Evolutionary conservation across 2,888 invertebrate genomes (phyloP), one percentile per base, ranked within the genome.

Genomic region (Eulithis prunata): DNA sequence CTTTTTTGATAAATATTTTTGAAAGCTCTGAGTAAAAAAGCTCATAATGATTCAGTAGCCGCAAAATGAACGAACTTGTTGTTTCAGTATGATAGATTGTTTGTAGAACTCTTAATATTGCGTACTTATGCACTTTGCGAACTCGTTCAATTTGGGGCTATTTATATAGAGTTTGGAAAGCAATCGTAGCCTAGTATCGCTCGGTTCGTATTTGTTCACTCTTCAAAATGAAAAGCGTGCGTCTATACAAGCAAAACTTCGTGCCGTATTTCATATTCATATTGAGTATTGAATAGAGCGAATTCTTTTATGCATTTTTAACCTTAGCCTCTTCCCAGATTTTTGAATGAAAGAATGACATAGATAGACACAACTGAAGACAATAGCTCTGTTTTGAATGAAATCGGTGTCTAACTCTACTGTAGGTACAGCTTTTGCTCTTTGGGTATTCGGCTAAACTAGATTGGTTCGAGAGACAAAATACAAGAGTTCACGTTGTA

Each of bases 91-190:
- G n/a, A 14, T 36, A 46, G 11, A 32, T 45, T 60, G 49, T 62
- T 13, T 14, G 43, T 56, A 51, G 51, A 62, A 52, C 51, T 57
- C 45, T 52, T 49, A 64, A 55, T 65, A 47, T 61, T 61, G 52
- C 51, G 53, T 59, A 41, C 8, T 41, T 10, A 64, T 58, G 64
- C 28, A 53, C 41, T 60, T 61, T 41, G 43, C 47, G 13, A 65
- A 65, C 57, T 65, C 28, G 47, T 61, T 61, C 57, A 61, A 65
- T 65, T 61, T 61, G 49, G 61, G 65, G 57, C 53, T 65, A 61
- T 65, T 65, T 61, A 61, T 65, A 61, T 65, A 21, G 59, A 61
- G 60, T 65, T 65, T 45, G 28, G 43, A 61, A 61, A 61, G 65
- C 52, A 57, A 65, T 64, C 43, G 64, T 38, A 64, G 36, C 57